Evolutionary conservation across 2,797 vertebrate species (phyloP), one percentile per base, ranked within the genome.

Genomic region (Aeoliscus strigatus): DNA sequence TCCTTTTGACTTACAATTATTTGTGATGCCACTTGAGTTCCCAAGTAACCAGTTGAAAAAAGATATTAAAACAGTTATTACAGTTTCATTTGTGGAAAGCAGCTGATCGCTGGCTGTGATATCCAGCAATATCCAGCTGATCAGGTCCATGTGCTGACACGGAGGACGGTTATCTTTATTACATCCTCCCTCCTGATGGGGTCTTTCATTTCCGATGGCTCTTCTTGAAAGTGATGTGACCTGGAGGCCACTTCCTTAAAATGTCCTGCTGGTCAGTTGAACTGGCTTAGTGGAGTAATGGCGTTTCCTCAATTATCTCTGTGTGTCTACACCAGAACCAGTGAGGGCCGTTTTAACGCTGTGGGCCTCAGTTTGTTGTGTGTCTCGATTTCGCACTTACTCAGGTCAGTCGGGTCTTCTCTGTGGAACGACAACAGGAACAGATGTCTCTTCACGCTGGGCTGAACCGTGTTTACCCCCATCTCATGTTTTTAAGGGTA

Each of bases 111-210:
- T 30, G 16, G 29, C 39, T 15, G 37, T 11, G 31, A 34, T 56
- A 28, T 64, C 45, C 36, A 26, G 54, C 39, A 32, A n/a, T 34
- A 14, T 27, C 39, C 28, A 18, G 37, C 25, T 58, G 42, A 38
- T 66, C 44, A 27, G 70, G 73, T 72, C 65, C 51, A 54, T 60
- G 53, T 48, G 70, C 48, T 53, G 74, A 80, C 67, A 62, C 39
- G 1, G 23, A 43, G 27, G 61, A 60, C 30, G 21, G 17, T 58
- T 60, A 76, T 70, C 62, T 75, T 78, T 69, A 79, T 66, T 32
- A 33, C 39, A 24, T 33, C 28, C 46, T 23, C 23, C 14, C 1
- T 61, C 16, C 42, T 53, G 32, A 53, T 53, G 33, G 51, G 9
- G 25, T 14, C 27, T 37, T 62, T 75, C 50, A 75, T 74, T 81